These are phyloP conservation scores for Parthenolecanium corni DNA, from an alignment of 2,888 invertebrate genomes.

Conservation along the genomic window DNA sequence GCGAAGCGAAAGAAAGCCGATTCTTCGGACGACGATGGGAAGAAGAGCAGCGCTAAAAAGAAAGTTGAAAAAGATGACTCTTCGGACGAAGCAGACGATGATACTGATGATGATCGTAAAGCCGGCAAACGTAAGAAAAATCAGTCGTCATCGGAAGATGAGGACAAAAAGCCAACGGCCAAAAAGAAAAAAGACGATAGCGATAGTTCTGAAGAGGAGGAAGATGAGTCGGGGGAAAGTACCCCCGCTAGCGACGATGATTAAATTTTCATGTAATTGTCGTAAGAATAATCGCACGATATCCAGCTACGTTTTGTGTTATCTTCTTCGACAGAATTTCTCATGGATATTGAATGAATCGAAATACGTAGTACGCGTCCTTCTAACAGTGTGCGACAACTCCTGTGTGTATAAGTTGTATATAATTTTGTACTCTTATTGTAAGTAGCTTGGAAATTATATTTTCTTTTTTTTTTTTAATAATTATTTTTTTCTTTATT, in stretches of 20 bases:
- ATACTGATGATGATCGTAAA: slow-evolving; percentile 23
- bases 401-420: too few relatives aligned
- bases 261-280: not conserved
- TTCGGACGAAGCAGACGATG: slow-evolving; percentile 18
- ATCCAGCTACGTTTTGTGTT: too few relatives aligned
- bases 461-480: too few relatives aligned
- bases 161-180: slow-evolving; percentile 36
- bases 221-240: slow-evolving; percentile 36
- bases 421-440: too few relatives aligned
- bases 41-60: not conserved
- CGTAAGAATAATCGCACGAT: too few relatives aligned
- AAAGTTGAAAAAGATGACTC: slow-evolving; percentile 19
- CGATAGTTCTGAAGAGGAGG: slow-evolving; percentile 36
- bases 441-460: too few relatives aligned
- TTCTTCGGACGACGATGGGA: not conserved
- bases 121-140: slow-evolving; percentile 14
- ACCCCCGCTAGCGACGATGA: slow-evolving; percentile 1
- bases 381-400: too few relatives aligned
- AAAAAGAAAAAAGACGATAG: slow-evolving; percentile 38
- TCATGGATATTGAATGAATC: too few relatives aligned
- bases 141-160: slow-evolving; percentile 25
- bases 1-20: not conserved
- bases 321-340: too few relatives aligned
- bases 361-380: too few relatives aligned
- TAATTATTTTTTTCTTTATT: too few relatives aligned